These are phyloP conservation scores for zebrafish (Danio rerio) DNA, from an alignment of 2,113 vertebrate genomes.

Conservation along the genomic window DNA sequence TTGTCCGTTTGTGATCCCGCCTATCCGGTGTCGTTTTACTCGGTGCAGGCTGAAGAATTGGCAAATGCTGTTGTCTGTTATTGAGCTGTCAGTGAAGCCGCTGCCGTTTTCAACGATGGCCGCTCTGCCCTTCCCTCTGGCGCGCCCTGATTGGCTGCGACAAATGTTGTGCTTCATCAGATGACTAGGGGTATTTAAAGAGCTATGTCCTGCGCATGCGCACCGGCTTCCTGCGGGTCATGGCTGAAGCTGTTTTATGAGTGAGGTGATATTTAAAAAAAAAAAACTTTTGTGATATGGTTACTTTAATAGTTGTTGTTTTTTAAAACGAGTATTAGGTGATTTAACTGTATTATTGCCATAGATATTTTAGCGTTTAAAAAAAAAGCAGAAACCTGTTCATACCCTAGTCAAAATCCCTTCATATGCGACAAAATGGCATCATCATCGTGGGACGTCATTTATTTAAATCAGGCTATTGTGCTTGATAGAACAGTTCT, in stretches of 20 bases:
- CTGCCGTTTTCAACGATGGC: conserved; percentile 44
- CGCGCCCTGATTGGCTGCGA: conserved; percentile 67
- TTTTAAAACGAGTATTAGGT: background rate
- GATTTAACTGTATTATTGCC: background rate
- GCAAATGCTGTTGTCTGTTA: conserved; percentile 53
- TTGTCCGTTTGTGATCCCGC: conserved; percentile 54
- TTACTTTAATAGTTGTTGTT: background rate
- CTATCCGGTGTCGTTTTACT: conserved; percentile 63
- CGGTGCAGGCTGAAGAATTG: conserved; percentile 39
- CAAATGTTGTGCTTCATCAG: conserved; percentile 77
- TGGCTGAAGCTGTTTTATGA: conserved; percentile 46
- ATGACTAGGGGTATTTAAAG: conserved; percentile 81
- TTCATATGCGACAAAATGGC: conserved; percentile 69
- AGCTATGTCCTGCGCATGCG: conserved; percentile 74
- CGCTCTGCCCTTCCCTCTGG: conserved; percentile 47
- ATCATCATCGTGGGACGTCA: conserved; percentile 42
- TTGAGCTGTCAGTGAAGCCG: conserved; percentile 57
- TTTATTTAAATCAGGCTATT: background rate
- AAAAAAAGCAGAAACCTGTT: background rate
- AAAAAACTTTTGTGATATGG: conserved; percentile 50
- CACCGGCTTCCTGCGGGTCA: conserved; percentile 68
- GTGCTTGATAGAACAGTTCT: background rate
- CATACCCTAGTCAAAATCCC: background rate
- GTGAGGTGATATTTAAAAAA: conserved; percentile 67
- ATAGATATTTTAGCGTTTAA: background rate